phyloP scores from a whole-genome alignment of 2,888 invertebrate species.

The Ceramica pisi region DNA sequence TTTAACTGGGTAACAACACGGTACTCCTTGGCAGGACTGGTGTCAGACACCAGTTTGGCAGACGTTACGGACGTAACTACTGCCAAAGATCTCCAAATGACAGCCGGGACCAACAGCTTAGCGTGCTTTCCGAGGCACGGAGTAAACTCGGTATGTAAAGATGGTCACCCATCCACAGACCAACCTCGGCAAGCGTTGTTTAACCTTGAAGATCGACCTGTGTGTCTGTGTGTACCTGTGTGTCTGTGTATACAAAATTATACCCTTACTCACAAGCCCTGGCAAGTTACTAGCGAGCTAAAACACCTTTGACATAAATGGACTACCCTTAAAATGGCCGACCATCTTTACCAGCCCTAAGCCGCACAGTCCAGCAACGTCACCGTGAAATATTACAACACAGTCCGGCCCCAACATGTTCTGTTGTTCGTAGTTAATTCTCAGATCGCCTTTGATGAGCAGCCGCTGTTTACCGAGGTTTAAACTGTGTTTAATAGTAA shows the following conservation, averaged over 20 bases:
- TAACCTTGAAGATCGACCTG: no score
- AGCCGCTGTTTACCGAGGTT: conserved; percentile 36
- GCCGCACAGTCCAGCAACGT: conserved; percentile 8
- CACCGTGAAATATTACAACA: conserved; percentile 41
- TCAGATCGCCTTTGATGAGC: conserved; percentile 49
- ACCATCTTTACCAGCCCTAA: conserved; percentile 31
- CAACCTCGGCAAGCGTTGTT: no score
- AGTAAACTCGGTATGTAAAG: no score
- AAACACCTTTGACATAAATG: conserved; percentile 4
- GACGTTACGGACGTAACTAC: no score
- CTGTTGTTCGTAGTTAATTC: conserved; percentile 46
- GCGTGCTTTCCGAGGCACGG: no score
- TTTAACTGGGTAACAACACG: no score
- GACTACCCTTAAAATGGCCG: conserved; percentile 9
- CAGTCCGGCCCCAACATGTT: conserved; percentile 32
- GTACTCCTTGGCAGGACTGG: no score
- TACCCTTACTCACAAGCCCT: background rate
- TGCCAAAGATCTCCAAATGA: no score
- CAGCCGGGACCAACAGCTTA: no score
- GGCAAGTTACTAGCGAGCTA: background rate
- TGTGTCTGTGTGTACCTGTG: no score
- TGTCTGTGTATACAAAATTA: background rate
- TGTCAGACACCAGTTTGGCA: no score
- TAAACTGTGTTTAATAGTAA: conserved; percentile 42
- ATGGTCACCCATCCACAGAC: no score